Evolutionary conservation across 2,888 invertebrate genomes (phyloP), one percentile per base, ranked within the genome.

Genomic region (Hirtodrosophila histrioides): DNA sequence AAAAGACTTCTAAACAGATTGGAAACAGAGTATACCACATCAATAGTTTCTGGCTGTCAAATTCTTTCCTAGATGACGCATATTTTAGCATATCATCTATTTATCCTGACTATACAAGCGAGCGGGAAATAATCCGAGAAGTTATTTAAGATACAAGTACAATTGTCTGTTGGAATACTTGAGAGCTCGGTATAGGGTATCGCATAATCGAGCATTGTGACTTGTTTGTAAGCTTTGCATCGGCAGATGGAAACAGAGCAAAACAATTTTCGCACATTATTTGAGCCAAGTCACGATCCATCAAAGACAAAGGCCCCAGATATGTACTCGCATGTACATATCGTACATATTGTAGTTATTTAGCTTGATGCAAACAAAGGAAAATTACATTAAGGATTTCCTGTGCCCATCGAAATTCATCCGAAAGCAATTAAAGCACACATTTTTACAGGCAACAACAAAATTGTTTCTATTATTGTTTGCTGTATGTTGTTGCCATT

Each of bases 361-460:
- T n/a, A 7, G 8, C 35, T 51, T 40, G 35, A 39, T 27, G 69
- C 44, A 69, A 75, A 64, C 58, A 72, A 67, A 46, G 41, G 51
- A 64, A 60, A 69, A 64, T 66, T 74, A 69, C 83, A 85, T 82
- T 78, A 75, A 82, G 83, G 86, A 84, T 82, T 78, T 84, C 84
- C 84, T 79, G 80, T 60, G 66, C 67, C 48, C 72, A 82, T 75
- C 69, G 48, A 67, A 67, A 55, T 71, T 63, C 77, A 85, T 78
- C 75, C 87, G 78, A 72, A 84, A 86, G 57, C 83, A 62, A 85
- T 85, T 77, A 77, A 75, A 63, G 58, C 57, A 71, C 49, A 60
- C 31, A 60, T 46, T 56, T 56, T 49, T 49, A n/a, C 51, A 44
- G 12, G 31, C 39, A 53, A 33, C 35, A 35, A 45, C 40, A 39